These are phyloP conservation scores for Gopherus evgoodei DNA, from an alignment of 2,113 vertebrate species.

Conservation along the genomic window DNA sequence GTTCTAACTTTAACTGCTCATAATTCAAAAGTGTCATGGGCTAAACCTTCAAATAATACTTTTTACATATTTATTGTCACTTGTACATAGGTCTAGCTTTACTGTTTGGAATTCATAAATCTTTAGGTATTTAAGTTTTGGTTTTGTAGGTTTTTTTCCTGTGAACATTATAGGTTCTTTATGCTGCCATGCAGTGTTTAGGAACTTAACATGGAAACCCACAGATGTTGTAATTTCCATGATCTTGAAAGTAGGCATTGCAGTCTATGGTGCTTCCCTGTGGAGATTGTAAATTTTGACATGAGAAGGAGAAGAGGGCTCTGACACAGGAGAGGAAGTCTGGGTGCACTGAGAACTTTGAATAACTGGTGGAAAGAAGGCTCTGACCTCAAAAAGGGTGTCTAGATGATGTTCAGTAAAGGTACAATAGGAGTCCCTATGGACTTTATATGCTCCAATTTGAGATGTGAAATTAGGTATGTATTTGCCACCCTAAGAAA, in stretches of 20 bases:
- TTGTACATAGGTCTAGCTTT: not conserved
- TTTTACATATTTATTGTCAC: constrained; percentile 41
- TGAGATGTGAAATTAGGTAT: not conserved
- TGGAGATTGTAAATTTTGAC: not conserved
- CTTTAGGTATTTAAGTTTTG: not conserved
- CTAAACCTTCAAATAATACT: constrained; percentile 47
- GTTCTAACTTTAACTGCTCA: constrained; percentile 26
- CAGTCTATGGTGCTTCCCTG: accelerated
- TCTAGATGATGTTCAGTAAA: not conserved
- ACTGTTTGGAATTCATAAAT: not conserved
- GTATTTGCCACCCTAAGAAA: not conserved
- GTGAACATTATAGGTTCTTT: not conserved
- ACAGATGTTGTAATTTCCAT: not conserved
- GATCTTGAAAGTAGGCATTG: accelerated
- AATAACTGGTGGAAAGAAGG: not conserved
- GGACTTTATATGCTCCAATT: accelerated
- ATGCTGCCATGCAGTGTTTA: not conserved
- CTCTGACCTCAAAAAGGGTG: not conserved
- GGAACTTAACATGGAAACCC: not conserved
- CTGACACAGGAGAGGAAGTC: not conserved
- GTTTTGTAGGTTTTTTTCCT: not conserved
- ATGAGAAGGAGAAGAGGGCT: not conserved
- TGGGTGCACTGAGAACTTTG: not conserved
- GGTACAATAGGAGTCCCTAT: not conserved
- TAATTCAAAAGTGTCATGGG: constrained; percentile 48